A percentile compares a stretch with the other conserved stretches of the same genome.
Evolutionary conservation across 2,113 vertebrate species (phyloP).

Genomic region (Smithornis capensis): DNA sequence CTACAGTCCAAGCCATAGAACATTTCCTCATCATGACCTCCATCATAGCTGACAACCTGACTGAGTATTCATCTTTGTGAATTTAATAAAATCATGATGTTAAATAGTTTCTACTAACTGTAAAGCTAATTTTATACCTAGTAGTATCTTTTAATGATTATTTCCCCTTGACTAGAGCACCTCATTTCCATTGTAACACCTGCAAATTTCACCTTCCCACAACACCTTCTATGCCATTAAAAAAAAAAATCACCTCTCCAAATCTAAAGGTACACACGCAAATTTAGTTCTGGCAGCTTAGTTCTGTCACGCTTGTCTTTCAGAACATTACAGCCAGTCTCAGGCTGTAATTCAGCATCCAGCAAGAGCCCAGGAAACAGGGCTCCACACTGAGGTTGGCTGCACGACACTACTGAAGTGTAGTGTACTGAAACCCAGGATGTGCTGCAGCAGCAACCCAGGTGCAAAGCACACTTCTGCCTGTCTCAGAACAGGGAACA

Average conservation of each 20-base stretch:
- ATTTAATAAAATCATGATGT: background rate
- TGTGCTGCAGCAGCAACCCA: background rate
- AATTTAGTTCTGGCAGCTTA: background rate
- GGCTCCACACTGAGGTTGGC: background rate
- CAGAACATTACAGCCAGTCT: background rate
- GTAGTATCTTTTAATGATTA: background rate
- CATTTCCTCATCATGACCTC: background rate
- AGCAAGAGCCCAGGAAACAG: background rate
- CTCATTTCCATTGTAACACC: background rate
- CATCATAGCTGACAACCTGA: background rate
- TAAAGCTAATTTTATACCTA: background rate
- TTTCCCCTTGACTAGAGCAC: background rate
- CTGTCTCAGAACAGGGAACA: background rate
- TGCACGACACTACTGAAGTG: background rate
- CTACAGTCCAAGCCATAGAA: background rate
- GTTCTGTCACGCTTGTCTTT: background rate
- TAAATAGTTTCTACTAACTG: background rate
- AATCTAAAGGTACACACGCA: background rate
- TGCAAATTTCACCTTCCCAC: background rate
- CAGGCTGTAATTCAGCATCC: background rate
- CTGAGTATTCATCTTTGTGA: fast-evolving
- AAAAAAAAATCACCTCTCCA: background rate
- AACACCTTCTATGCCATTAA: background rate
- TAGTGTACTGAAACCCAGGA: no score
- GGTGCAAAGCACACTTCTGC: background rate